Conservation (phyloP, 2,888 invertebrate genomes). For the Cantharis rustica region DNA sequence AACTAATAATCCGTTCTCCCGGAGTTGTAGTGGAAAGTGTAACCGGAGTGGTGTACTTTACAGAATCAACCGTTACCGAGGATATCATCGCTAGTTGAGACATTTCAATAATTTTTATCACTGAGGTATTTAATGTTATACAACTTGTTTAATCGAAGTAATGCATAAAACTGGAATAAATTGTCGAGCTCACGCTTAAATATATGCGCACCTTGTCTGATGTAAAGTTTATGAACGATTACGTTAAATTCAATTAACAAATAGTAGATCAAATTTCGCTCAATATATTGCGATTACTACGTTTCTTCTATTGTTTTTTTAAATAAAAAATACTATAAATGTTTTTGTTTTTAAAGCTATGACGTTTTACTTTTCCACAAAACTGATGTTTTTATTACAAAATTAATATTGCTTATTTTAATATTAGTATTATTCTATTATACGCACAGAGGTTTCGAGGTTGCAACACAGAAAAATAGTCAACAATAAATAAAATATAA, state of each 20-base stretch:
- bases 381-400: not conserved
- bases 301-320: not conserved
- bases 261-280: not conserved
- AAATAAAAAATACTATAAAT: not conserved
- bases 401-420: not conserved
- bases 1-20: slow-evolving; percentile 61
- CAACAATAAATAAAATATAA: not conserved
- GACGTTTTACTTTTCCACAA: not conserved
- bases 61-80: not conserved
- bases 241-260: slow-evolving; percentile 15
- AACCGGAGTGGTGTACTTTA: slow-evolving; percentile 14
- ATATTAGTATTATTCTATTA: not conserved
- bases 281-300: not conserved
- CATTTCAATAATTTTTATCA: slow-evolving; percentile 14
- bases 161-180: not conserved
- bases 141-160: not conserved
- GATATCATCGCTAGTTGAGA: slow-evolving; percentile 15
- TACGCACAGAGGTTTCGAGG: not conserved
- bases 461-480: not conserved
- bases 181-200: slow-evolving; percentile 8
- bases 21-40: slow-evolving; percentile 33
- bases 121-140: not conserved
- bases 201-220: slow-evolving; percentile 18
- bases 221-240: slow-evolving; percentile 9
- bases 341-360: not conserved